Evolutionary conservation across 2,113 vertebrate genomes (phyloP).

Genomic region (Pachypanchax playfairii): DNA sequence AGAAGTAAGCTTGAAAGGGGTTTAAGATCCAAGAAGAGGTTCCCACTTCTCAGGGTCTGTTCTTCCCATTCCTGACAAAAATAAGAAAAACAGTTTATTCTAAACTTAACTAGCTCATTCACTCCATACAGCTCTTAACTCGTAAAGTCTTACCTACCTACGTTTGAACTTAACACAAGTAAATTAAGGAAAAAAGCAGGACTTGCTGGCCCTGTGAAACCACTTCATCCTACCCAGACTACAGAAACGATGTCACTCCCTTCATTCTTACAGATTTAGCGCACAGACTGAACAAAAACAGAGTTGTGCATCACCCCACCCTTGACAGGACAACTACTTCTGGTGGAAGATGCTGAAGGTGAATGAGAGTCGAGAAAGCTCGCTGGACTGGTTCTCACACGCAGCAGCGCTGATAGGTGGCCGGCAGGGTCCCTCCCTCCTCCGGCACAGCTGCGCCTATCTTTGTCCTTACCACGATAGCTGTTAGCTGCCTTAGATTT

Average conservation of each 20-base stretch:
- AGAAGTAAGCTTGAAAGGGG: slow-evolving; percentile 38
- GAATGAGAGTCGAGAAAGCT: slow-evolving; percentile 70
- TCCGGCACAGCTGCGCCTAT: slow-evolving; percentile 56
- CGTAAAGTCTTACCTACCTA: slow-evolving; percentile 38
- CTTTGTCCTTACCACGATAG: slow-evolving; percentile 59
- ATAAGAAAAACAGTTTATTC: slow-evolving; percentile 42
- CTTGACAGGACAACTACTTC: slow-evolving; percentile 72
- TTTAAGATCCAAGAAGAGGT: slow-evolving; percentile 46
- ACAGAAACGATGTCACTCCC: slow-evolving; percentile 50
- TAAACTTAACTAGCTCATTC: slow-evolving; percentile 16
- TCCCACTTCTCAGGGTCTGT: slow-evolving; percentile 46
- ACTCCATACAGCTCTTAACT: slow-evolving; percentile 25
- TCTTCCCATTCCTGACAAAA: slow-evolving; percentile 66
- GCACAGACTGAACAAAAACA: slow-evolving; percentile 32
- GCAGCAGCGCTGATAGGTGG: slow-evolving; percentile 47
- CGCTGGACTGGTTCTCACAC: slow-evolving; percentile 53
- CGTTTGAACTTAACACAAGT: slow-evolving; percentile 48
- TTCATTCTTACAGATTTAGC: slow-evolving; percentile 32
- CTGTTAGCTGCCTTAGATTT: slow-evolving; percentile 37
- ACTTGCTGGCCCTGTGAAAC: slow-evolving; percentile 50
- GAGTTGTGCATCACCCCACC: slow-evolving; percentile 67
- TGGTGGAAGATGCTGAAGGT: slow-evolving; percentile 72
- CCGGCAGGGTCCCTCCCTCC: slow-evolving; percentile 68
- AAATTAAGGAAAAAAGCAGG: slow-evolving; percentile 27
- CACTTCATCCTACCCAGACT: slow-evolving; percentile 61